Evolutionary conservation across 2,888 invertebrate genomes (phyloP), one percentile per base, ranked within the genome.

Genomic region (Unio delphinus): DNA sequence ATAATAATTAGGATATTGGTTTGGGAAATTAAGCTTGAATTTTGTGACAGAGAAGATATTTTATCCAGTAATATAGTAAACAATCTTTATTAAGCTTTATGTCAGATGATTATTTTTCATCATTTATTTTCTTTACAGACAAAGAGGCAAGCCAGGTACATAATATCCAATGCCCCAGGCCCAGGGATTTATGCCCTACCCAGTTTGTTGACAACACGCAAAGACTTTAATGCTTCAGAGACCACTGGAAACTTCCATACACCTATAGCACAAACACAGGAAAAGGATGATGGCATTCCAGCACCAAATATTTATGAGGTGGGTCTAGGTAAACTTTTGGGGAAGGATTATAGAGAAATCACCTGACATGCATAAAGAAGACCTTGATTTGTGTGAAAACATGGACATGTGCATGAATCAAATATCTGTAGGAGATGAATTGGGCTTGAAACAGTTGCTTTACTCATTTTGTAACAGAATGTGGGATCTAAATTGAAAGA

Each of bases 221-320:
- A 78, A 70, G 87, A 89, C 72, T 88, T 88, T 73, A 88, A 87
- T 73, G 81, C 75, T 70, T 74, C 84, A n/a, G 75, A 73, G 17
- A 76, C 81, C 17, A 84, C 86, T 11, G 83, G 88, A 28, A 78
- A 80, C 59, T 90, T 90, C 73, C 87, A 87, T 61, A 80, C 73
- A 62, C 89, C 89, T 4, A 87, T 90, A 60, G 89, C 89, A 18
- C 73, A 68, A 57, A 76, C 80, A 56, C 80, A 80, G 70, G 77
- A 81, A 28, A 80, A 81, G 66, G 72, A 73, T 67, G 72, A 80
- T 70, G 79, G 72, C 6, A 72, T 76, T 30, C 90, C 90, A 63
- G 88, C 87, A 18, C 89, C 90, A 23, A 89, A 89, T 82, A 66
- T 80, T 60, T 90, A 90, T 82, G 80, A 88, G 74, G 88, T 89